A percentile compares a stretch with the other conserved stretches of the same genome.
phyloP scores from a whole-genome alignment of 2,113 vertebrate species.

The Brachionichthys hirsutus region DNA sequence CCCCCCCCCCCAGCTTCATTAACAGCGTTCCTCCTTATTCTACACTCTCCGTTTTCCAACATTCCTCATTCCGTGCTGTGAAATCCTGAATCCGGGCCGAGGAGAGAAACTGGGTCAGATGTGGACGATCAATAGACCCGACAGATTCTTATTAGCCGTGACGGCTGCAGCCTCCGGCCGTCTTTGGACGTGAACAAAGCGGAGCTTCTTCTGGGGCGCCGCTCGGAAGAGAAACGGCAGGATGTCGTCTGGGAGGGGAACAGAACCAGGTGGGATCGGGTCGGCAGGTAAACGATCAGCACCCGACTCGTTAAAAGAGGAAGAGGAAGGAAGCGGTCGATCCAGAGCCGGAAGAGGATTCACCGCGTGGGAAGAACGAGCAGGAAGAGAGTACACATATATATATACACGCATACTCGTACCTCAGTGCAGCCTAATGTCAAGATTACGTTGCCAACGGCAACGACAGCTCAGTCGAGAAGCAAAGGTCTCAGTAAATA shows the following conservation, averaged over 20 bases:
- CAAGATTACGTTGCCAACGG: slow-evolving; percentile 4
- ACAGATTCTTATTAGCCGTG: slow-evolving; percentile 43
- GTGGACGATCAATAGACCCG: slow-evolving; percentile 54
- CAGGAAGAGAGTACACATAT: too few species aligned
- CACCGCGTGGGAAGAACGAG: too few species aligned
- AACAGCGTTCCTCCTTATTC: slow-evolving; percentile 52
- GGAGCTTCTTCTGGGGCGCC: too few species aligned
- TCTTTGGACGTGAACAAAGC: slow-evolving; percentile 27
- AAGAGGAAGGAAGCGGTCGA: too few species aligned
- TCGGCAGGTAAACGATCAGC: too few species aligned
- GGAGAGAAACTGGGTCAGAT: slow-evolving; percentile 42
- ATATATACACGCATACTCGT: too few species aligned
- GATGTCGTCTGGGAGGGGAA: too few species aligned
- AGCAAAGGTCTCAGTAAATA: slow-evolving; percentile 60
- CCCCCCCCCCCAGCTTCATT: slow-evolving; percentile 43
- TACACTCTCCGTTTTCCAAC: slow-evolving; percentile 22
- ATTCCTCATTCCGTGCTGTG: slow-evolving; percentile 23
- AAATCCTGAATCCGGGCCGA: slow-evolving; percentile 39
- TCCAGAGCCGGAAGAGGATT: too few species aligned
- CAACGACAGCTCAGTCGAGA: slow-evolving; percentile 3
- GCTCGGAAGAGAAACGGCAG: too few species aligned
- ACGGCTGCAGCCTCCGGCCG: slow-evolving; percentile 41
- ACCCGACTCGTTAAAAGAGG: too few species aligned
- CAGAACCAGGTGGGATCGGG: too few species aligned
- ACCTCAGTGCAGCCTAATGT: too few species aligned